Base-by-base conservation (phyloP, 2,113 vertebrate genomes). In the Indri indri region DNA sequence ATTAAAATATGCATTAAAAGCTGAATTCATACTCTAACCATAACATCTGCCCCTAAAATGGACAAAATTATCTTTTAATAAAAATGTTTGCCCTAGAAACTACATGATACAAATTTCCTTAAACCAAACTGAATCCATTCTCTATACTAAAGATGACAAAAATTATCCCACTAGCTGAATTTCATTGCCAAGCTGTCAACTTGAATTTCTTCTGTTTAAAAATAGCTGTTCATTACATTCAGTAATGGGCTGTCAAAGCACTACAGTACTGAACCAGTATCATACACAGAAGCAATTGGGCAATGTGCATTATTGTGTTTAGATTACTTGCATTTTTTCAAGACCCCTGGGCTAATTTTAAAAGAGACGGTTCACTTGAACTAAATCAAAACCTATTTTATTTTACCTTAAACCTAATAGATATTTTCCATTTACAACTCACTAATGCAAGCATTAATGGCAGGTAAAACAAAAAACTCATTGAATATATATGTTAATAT, bases 181-280 rank as follows among this genome's bases (percentile, higher is more conserved):
- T 98, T 98, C 98, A 98, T 96, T 98, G 98, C 98, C 98, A 98
- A 98, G 98, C 98, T 99, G 99, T 99, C 99, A 98, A 98, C 98
- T 97, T 98, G 97, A 97, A 98, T 99, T 98, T 99, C 98, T 99
- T 98, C 98, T 98, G 95, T 99, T 99, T 99, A 99, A 98, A 99
- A 99, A 98, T 98, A 99, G 98, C 98, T 98, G 98, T 98, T 99
- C 99, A 99, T 99, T 99, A 99, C 98, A 98, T 98, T 98, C 98
- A 94, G 98, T 99, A 99, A 99, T 99, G 98, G 98, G 98, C 98
- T 99, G 99, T 99, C 99, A 99, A 99, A 99, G 98, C 98, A 98
- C 89, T 98, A 96, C 94, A 96, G 98, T 98, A 98, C 98, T 98
- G 98, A 99, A 98, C 98, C 98, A 99, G 96, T 99, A 99, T 98